Evolutionary conservation across 2,797 vertebrate species (phyloP), one percentile per base, ranked within the genome.

Genomic region (Cyprinodon diabolis): DNA sequence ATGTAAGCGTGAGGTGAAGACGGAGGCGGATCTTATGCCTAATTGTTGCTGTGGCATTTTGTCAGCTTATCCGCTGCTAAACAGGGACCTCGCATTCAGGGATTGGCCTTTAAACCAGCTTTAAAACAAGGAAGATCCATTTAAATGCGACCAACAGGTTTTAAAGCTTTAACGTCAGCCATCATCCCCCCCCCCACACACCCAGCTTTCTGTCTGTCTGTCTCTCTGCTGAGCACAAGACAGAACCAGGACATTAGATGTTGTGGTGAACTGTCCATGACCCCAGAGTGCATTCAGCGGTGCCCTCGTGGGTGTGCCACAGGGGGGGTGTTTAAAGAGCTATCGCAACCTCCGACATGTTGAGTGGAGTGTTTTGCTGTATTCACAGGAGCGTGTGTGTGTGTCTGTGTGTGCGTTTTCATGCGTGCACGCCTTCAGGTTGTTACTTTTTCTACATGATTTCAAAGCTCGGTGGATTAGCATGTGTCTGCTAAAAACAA

Each of bases 251-350:
- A 80, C 78, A 85, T 88, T 87, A 90, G 85, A 87, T 82, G 87
- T 74, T 69, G 77, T 73, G 75, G 67, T 94, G 94, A 94, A 93
- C 94, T 76, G 84, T 84, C 87, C 73, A 12, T 94, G 93, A 95
- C 93, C 95, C 86, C 82, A 23, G 79, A 40, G 80, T 80, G 76
- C 89, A 82, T 84, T 90, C 89, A 87, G 77, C 84, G 72, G 48
- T 88, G 78, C 65, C 89, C 89, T 87, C 69, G 77, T 78, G 87
- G 76, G 83, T 62, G 86, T 85, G 81, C 83, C 80, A 69, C 71
- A 71, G 78, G 83, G 79, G 83, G 68, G 83, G 81, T 47, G 68
- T 77, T 85, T 89, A 83, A 83, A 91, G 86, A 80, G 87, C 80
- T 76, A 69, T 74, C 68, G 52, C 81, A 84, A 84, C 86, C 80